Evolutionary conservation across 2,113 vertebrate species (phyloP), one percentile per base, ranked within the genome.

Genomic region (Salvelinus sp.): DNA sequence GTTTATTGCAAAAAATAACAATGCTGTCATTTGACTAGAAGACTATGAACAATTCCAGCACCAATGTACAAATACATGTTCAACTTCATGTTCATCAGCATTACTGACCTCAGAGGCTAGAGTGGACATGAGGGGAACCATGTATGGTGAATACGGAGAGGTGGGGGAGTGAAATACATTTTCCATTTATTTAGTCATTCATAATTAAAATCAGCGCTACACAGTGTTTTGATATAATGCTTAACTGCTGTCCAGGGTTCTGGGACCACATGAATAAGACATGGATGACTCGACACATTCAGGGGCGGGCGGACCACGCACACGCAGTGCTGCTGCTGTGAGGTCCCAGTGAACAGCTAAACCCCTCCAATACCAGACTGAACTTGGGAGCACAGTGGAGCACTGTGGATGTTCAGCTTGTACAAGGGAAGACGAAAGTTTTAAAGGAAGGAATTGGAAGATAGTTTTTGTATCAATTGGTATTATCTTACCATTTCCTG

Each of bases 151-250:
- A 23, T 23, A n/a, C 67, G 62, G n/a, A 54, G 28, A 16, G 27
- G 54, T 3, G 58, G 38, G 38, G 38, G 23, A 78, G 69, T 33
- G 50, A 75, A 78, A 71, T 69, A 48, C 4, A 20, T 65, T 77
- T 25, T 28, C 10, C 65, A 66, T 74, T 79, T 70, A n/a, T 71
- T 70, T 20, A 28, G 28, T 58, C 33, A 50, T 85, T 28, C 50
- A 82, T 83, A 78, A 84, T 84, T 83, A 69, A 90, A 73, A 74
- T 38, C 54, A 25, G 33, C 73, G 48, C 71, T 30, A 57, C 9
- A 44, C 58, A n/a, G 65, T 63, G 78, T 70, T 83, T 79, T 75
- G 78, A 73, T 82, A 71, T 66, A 79, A 74, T 64, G 83, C 73
- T 69, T 77, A 75, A 62, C 77, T 58, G 73, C 69, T 68, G 71